Base-by-base conservation (phyloP, 2,888 invertebrate genomes). In the Drosophila ustulata region DNA sequence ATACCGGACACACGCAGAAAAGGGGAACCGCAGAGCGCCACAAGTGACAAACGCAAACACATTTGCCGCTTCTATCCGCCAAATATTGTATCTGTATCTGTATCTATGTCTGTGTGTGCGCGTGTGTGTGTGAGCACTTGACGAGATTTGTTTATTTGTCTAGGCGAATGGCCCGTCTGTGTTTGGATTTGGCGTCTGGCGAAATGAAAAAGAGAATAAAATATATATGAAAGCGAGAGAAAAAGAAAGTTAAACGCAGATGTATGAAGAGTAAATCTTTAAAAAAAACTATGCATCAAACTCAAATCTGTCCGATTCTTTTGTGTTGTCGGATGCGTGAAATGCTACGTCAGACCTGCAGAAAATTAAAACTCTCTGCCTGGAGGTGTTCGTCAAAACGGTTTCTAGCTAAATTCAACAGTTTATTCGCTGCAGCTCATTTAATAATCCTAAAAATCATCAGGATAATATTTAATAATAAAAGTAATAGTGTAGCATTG, bases 131-230 rank as follows among this genome's bases (percentile, higher is more conserved):
- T 25, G 65, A 56, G 79, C 87, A 83, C 87, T 83, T 83, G 84
- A 87, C 84, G 84, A 84, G 83, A 87, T 83, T 87, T 83, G 83
- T 87, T 84, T 83, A 87, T 83, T 84, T 83, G 87, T 68, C 87
- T 77, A 87, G 65, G 82, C 79, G 85, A 87, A 79, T 77, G 72
- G 77, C 70, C 71, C 76, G 83, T 86, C 81, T 83, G 84, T 81
- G 82, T 83, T 87, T 87, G 87, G 84, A 84, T 84, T 83, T 84
- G 72, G 63, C 72, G 87, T 87, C 87, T 87, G 82, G 71, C 63
- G 39, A 71, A 70, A 67, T 62, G 51, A 32, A 58, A 67, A 52
- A 43, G 18, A 25, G 25, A 32, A 64, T 66, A 64, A 67, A 64
- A 47, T 50, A 71, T 13, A 73, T 61, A 37, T 52, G 45, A 56